These are phyloP conservation scores for Lacerta viridis DNA, from an alignment of 2,797 vertebrate species.

Conservation along the genomic window DNA sequence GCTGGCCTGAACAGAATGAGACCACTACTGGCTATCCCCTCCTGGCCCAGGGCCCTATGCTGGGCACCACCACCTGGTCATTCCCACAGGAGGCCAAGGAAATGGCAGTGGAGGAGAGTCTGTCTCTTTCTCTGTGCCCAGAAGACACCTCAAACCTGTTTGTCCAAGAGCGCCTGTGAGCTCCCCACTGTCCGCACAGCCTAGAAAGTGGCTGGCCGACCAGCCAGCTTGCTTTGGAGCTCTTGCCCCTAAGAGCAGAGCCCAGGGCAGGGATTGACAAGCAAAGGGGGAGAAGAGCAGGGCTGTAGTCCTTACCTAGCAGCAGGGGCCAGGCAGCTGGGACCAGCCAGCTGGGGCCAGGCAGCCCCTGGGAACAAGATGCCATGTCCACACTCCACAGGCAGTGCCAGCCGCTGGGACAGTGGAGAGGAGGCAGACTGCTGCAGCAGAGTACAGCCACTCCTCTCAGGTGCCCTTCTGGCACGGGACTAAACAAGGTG, in stretches of 20 bases:
- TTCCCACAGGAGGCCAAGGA: background rate
- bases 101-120: background rate
- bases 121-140: background rate
- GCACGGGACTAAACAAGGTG: constrained; percentile 56
- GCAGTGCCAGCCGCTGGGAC: background rate
- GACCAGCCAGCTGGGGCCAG: background rate
- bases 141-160: no score
- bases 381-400: background rate
- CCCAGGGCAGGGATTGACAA: background rate
- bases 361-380: background rate
- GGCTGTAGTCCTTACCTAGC: background rate
- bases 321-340: background rate
- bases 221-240: background rate
- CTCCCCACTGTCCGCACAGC: background rate
- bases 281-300: background rate
- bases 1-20: no score
- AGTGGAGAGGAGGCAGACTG: background rate
- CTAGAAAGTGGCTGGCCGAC: background rate
- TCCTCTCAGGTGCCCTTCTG: background rate
- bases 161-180: background rate
- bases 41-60: no score
- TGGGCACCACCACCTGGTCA: no score
- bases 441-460: constrained; percentile 10
- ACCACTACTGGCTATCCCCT: no score
- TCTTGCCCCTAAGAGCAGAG: background rate